phyloP scores from a whole-genome alignment of 2,113 vertebrate genomes.

The Dipodomys spectabilis region DNA sequence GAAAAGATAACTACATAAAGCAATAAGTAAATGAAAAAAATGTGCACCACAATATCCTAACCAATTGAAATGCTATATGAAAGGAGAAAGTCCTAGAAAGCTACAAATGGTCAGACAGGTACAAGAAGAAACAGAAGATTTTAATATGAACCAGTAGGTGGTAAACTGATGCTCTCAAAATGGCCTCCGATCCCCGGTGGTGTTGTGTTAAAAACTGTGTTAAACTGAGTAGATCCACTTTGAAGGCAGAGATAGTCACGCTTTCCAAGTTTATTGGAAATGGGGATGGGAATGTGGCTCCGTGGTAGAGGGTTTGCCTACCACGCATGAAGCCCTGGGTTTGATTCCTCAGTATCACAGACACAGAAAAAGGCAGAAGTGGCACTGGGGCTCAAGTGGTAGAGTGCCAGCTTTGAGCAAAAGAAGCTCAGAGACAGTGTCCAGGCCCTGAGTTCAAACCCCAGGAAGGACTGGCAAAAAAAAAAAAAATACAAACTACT shows the following conservation, averaged over 20 bases:
- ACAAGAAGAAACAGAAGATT: not conserved
- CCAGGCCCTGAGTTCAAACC: too few relatives aligned
- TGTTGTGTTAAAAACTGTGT: not conserved
- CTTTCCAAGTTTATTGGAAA: not conserved
- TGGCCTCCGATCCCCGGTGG: too few relatives aligned
- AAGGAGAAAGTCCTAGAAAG: not conserved
- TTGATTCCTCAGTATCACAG: too few relatives aligned
- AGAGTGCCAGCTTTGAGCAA: too few relatives aligned
- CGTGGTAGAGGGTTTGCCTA: too few relatives aligned
- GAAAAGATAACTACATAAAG: not conserved
- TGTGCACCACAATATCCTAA: not conserved
- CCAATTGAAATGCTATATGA: not conserved
- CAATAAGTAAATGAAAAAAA: not conserved
- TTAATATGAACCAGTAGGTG: not conserved
- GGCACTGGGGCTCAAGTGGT: too few relatives aligned
- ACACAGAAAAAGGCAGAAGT: too few relatives aligned
- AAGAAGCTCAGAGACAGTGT: too few relatives aligned
- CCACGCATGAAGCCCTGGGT: too few relatives aligned
- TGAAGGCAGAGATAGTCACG: not conserved
- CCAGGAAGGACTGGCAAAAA: too few relatives aligned
- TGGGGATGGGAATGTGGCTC: too few relatives aligned
- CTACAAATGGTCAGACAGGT: not conserved
- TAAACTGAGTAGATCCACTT: not conserved
- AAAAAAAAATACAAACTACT: too few relatives aligned
- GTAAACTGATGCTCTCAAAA: not conserved